Evolutionary conservation across 2,888 invertebrate genomes (phyloP), one percentile per base, ranked within the genome.

Genomic region (Xestia xanthographa): DNA sequence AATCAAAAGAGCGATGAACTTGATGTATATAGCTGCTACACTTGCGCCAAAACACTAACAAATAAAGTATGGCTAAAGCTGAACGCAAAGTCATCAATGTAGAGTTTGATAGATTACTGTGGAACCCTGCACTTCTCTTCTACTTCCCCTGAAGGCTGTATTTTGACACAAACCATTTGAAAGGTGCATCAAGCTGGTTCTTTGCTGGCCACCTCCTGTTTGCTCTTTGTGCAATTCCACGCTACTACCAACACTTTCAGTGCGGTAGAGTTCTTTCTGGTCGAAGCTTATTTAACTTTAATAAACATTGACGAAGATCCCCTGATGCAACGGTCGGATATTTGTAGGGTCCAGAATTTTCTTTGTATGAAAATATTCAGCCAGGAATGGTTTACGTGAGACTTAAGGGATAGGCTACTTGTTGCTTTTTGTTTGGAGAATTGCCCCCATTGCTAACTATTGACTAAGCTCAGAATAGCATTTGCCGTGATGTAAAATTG

Each of bases 41-140:
- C 22, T 72, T 14, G 22, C 17, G 11, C 0, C 38, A 12, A 9
- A 38, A 43, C 12, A 56, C 6, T 34, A 34, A 26, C 38, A 56
- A 50, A 41, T 58, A n/a, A 41, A 66, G 5, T 38, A 58, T 22
- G 22, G 20, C n/a, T 29, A 43, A 43, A 56, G n/a, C 22, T 73
- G 34, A 22, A 22, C 14, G 66, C 34, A 9, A 3, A 75, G 66
- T n/a, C 66, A 62, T 75, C 79, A 79, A 75, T 75, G 43, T 67
- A 29, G 22, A 43, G 62, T 58, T 67, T 80, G 76, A 80, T 70
- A 38, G 75, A 70, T 75, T 70, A 66, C 50, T 50, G n/a, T 41
- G 3, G 12, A 22, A 22, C 26, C 17, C 17, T 65, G 26, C 22
- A 38, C 22, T 67, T 26, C 22, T 53, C 14, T 50, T 26, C 22